These are phyloP conservation scores for Apteryx owenii DNA, from an alignment of 2,113 vertebrate species.

Conservation along the genomic window DNA sequence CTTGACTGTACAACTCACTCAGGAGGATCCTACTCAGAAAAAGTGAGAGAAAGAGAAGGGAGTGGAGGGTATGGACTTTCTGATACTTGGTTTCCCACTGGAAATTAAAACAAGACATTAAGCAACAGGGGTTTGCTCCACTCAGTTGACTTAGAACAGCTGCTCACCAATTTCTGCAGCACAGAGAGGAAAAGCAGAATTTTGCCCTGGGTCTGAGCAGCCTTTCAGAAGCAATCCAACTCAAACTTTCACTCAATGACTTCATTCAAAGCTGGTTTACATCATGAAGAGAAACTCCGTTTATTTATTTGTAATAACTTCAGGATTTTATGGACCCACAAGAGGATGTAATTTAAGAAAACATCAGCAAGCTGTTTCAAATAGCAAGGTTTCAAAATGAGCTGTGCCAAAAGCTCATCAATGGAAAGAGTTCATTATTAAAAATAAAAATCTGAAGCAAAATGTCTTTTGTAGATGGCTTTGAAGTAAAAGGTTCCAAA, in stretches of 20 bases:
- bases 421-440: slow-evolving; percentile 56
- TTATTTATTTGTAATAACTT: slow-evolving; percentile 84
- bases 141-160: slow-evolving; percentile 75
- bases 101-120: slow-evolving; percentile 79
- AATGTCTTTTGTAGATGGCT: not conserved
- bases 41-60: slow-evolving; percentile 21
- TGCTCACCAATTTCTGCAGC: slow-evolving; percentile 61
- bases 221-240: slow-evolving; percentile 78
- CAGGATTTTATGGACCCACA: slow-evolving; percentile 76
- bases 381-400: slow-evolving; percentile 61
- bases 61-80: slow-evolving; percentile 29
- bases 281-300: slow-evolving; percentile 78
- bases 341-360: slow-evolving; percentile 83
- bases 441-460: slow-evolving; percentile 10
- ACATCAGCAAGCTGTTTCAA: slow-evolving; percentile 77
- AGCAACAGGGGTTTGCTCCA: slow-evolving; percentile 65
- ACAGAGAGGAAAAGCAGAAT: slow-evolving; percentile 65
- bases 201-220: slow-evolving; percentile 56
- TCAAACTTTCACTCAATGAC: slow-evolving; percentile 81
- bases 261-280: slow-evolving; percentile 84
- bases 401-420: slow-evolving; percentile 53
- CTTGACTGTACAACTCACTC: not conserved
- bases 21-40: not conserved
- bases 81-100: slow-evolving; percentile 73
- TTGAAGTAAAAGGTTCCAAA: slow-evolving; percentile 29